Conservation (phyloP, 2,888 invertebrate species). For the Ectropis crepuscularia region DNA sequence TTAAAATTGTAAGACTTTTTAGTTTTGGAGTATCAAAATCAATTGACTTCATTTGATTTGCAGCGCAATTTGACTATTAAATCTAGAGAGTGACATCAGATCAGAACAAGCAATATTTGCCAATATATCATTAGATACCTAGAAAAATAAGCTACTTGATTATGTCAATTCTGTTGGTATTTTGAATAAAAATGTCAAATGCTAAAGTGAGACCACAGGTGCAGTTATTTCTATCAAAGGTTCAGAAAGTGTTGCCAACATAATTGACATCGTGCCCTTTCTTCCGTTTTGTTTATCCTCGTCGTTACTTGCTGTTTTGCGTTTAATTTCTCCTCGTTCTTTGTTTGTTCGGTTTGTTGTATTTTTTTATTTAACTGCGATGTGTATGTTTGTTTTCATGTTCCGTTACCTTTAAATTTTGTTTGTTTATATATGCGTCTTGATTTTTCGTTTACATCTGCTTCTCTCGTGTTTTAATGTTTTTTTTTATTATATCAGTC, state of each 20-base stretch:
- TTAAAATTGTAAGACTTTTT: too few relatives aligned
- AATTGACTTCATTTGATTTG: too few relatives aligned
- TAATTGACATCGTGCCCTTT: constrained; percentile 1
- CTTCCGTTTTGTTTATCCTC: constrained; percentile 4
- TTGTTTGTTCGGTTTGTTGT: constrained; percentile 2
- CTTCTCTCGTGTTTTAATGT: constrained; percentile 11
- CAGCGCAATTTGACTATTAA: too few relatives aligned
- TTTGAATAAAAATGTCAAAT: background rate
- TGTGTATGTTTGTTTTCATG: constrained; percentile 4
- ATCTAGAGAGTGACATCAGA: too few relatives aligned
- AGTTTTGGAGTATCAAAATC: too few relatives aligned
- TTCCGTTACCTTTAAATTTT: background rate
- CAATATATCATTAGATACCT: too few relatives aligned
- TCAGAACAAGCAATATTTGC: too few relatives aligned
- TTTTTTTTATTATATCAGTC: background rate
- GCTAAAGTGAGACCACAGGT: too few relatives aligned
- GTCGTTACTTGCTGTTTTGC: background rate
- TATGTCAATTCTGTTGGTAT: background rate
- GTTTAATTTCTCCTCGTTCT: constrained; percentile 1
- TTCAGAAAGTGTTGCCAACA: constrained; percentile 1
- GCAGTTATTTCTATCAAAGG: too few relatives aligned
- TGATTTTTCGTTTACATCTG: constrained; percentile 4
- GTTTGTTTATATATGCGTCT: constrained; percentile 10
- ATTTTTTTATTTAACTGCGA: constrained; percentile 1
- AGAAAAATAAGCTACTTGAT: too few relatives aligned